These are phyloP conservation scores for Eurystomus glaucurus DNA, from an alignment of 2,797 vertebrate species.

Conservation along the genomic window DNA sequence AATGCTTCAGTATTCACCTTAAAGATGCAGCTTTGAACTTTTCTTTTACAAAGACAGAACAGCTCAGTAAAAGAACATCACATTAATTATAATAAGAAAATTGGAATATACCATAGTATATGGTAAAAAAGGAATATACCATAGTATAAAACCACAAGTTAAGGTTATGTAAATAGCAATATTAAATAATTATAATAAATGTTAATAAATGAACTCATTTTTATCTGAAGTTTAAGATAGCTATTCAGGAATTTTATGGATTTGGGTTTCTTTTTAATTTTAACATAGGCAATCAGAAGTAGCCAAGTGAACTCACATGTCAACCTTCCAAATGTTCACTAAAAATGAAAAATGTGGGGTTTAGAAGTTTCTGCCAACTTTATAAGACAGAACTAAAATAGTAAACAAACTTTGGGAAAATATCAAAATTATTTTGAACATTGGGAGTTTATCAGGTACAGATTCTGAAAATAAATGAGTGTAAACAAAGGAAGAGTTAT, in stretches of 20 bases:
- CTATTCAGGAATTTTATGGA: neutral
- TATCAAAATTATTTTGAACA: neutral
- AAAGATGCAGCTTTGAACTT: neutral
- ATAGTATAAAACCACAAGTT: neutral
- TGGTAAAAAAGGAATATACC: neutral
- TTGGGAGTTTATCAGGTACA: neutral
- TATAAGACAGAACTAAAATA: neutral
- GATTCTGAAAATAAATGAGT: neutral
- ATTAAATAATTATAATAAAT: neutral
- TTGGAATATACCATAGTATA: neutral
- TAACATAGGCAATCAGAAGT: neutral
- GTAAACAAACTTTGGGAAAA: neutral
- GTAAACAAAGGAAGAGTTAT: neutral
- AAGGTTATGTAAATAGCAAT: neutral
- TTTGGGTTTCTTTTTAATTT: neutral
- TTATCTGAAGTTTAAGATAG: neutral
- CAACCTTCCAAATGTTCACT: neutral
- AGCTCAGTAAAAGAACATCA: neutral
- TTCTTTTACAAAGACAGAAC: neutral
- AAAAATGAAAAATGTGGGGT: neutral
- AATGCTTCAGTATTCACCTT: neutral
- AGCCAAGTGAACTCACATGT: neutral
- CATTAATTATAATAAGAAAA: neutral
- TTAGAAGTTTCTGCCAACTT: neutral
- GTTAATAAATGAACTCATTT: neutral